These are phyloP conservation scores for Heliconius cydno DNA, from an alignment of 2,888 invertebrate species.

Conservation along the genomic window DNA sequence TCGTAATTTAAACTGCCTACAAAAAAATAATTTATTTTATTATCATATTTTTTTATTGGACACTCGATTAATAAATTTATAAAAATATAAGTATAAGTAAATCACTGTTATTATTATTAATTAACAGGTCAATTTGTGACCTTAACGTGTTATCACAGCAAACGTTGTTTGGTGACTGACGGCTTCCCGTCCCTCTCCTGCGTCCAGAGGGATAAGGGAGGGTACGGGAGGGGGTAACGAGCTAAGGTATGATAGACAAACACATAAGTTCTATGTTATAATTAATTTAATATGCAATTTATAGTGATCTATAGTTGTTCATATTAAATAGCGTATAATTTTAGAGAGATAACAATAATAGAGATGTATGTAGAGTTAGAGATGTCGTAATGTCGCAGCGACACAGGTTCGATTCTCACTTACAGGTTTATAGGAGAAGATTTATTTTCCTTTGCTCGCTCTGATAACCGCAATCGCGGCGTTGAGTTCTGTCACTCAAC, in stretches of 20 bases:
- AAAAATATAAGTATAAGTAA: not conserved
- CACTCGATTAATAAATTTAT: not conserved
- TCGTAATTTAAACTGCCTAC: conserved; percentile 6
- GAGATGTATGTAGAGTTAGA: no score
- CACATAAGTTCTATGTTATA: not conserved
- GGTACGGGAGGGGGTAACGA: conserved; percentile 55
- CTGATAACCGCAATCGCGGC: not conserved
- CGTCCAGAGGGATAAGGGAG: conserved; percentile 67
- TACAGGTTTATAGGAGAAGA: no score
- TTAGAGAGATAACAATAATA: no score
- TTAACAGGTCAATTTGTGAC: conserved; percentile 37
- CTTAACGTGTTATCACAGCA: conserved; percentile 59
- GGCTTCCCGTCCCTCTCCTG: conserved; percentile 57
- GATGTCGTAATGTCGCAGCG: no score
- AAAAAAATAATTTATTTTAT: not conserved
- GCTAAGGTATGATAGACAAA: conserved; percentile 35
- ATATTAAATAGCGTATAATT: not conserved
- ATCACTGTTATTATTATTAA: conserved; percentile 24
- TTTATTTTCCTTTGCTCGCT: not conserved
- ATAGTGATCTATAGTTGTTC: not conserved
- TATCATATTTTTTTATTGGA: not conserved
- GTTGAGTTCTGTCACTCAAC: not conserved
- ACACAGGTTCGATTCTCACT: no score
- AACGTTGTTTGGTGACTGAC: conserved; percentile 65
- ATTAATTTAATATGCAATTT: conserved; percentile 6